Base-by-base conservation (phyloP, 2,113 vertebrate species). In the Triplophysa rosa region DNA sequence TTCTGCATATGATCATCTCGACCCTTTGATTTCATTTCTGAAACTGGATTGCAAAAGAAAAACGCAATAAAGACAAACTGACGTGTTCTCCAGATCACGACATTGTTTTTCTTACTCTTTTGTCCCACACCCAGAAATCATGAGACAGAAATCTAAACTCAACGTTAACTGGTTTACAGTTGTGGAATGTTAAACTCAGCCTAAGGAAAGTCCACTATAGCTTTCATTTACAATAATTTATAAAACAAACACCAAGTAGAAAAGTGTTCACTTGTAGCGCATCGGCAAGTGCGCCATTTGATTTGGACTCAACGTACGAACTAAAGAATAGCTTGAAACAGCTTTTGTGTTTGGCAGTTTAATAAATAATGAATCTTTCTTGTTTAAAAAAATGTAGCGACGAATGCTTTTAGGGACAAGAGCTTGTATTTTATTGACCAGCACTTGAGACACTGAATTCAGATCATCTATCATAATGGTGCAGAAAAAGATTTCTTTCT, bases 221-320 rank as follows among this genome's bases (percentile, higher is more conserved):
- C 90, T 87, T 91, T 90, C 23, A 52, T 77, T 77, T 40, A 67
- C 59, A 78, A 73, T 91, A 89, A 92, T 91, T 94, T 91, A 92
- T 92, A 92, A 93, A 94, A 93, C 90, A 93, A 89, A 84, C 86
- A 86, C 85, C 80, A 89, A 91, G 88, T 91, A 92, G 77, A 91
- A 93, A 94, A 93, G 88, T 84, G 82, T 90, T 85, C 86, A 82
- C 89, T 89, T 88, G 88, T 81, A 81, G 90, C 86, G 82, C 82
- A 77, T 84, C 85, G 87, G 91, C 89, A 23, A 89, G 87, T 87
- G 89, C 74, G 80, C 88, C 56, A 59, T 84, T 88, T 86, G 86
- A 87, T 89, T 89, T 84, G 80, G 82, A 82, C 76, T 82, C 45
- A 47, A 81, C 87, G 75, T 78, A 84, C 88, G 8, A 42, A 72